These are phyloP conservation scores for Syrphus vitripennis DNA, from an alignment of 2,888 invertebrate species.

Conservation along the genomic window DNA sequence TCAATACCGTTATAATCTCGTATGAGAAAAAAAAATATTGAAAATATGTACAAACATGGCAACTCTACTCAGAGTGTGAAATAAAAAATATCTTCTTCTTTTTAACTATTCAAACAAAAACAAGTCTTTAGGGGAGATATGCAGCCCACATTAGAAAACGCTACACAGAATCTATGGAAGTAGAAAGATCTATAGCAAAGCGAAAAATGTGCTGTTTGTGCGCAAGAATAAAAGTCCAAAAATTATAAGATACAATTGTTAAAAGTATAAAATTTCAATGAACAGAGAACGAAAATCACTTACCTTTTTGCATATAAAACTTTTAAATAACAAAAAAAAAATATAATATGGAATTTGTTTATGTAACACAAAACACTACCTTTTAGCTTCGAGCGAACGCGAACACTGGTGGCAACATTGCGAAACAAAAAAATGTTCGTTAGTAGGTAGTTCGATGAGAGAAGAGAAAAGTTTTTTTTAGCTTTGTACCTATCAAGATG, in stretches of 20 bases:
- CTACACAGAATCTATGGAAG: neutral
- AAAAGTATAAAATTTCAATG: too few species aligned
- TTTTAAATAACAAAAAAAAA: neutral
- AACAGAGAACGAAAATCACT: neutral
- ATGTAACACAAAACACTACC: neutral
- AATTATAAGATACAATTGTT: too few species aligned
- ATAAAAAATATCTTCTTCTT: neutral
- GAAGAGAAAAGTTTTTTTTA: neutral
- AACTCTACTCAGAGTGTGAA: neutral
- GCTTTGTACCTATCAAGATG: neutral
- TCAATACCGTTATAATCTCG: too few species aligned
- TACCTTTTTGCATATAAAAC: neutral
- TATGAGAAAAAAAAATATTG: too few species aligned
- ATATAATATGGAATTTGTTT: neutral
- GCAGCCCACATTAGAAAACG: neutral
- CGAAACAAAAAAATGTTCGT: neutral
- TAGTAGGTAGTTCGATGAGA: neutral
- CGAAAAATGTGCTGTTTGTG: neutral
- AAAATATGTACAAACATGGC: too few species aligned
- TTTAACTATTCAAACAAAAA: neutral
- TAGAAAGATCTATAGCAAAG: neutral
- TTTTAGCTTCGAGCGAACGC: slow-evolving; percentile 3
- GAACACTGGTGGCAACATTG: slow-evolving; percentile 23
- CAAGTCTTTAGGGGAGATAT: neutral
- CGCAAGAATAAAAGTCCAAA: neutral